Evolutionary conservation across 2,797 vertebrate species (phyloP).

Genomic region (Ptychobarbus kaznakovi): DNA sequence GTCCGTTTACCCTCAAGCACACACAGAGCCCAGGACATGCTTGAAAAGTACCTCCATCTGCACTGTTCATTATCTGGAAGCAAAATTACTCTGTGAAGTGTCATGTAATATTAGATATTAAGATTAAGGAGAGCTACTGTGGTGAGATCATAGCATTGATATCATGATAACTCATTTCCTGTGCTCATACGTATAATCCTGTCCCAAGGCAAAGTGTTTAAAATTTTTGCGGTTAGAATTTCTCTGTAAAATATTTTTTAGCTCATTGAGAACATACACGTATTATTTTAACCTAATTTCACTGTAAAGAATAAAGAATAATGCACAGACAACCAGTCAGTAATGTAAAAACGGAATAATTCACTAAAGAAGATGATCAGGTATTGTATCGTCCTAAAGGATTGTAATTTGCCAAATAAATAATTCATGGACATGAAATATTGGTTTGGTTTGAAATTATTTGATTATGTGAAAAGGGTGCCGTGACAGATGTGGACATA

Average conservation of each 20-base stretch:
- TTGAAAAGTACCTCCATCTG: slow-evolving; percentile 16
- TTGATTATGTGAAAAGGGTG: not conserved
- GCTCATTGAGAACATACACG: not conserved
- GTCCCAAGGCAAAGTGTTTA: not conserved
- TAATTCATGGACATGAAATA: not conserved
- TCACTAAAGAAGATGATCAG: not conserved
- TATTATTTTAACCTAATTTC: not conserved
- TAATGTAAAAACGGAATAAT: not conserved
- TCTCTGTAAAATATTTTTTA: not conserved
- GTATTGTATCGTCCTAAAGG: not conserved
- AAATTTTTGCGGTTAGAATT: not conserved
- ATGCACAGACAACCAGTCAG: not conserved
- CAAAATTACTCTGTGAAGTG: slow-evolving; percentile 27
- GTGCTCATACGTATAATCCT: not conserved
- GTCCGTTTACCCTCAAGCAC: slow-evolving; percentile 21
- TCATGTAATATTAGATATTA: slow-evolving; percentile 25
- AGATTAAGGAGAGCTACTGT: slow-evolving; percentile 33
- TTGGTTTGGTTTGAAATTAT: not conserved
- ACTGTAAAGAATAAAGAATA: not conserved
- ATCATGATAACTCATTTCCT: slow-evolving; percentile 23
- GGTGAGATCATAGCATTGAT: slow-evolving; percentile 28
- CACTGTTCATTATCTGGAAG: slow-evolving; percentile 33
- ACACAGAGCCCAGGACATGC: slow-evolving; percentile 7
- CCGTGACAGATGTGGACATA: not conserved
- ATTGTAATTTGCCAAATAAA: slow-evolving; percentile 3